Evolutionary conservation across 2,113 vertebrate genomes (phyloP).

Genomic region (Channa argus): DNA sequence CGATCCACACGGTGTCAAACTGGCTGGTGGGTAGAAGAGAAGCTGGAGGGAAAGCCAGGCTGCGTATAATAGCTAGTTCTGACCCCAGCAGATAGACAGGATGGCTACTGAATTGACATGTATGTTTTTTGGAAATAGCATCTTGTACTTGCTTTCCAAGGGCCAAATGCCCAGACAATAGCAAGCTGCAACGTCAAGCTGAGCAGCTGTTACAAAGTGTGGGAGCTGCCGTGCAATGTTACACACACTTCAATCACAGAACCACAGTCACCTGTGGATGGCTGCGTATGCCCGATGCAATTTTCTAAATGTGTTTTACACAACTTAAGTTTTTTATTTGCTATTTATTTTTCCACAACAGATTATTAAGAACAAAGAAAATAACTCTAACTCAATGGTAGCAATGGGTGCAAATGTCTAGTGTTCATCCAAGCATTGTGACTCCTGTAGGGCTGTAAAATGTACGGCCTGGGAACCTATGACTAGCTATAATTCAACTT

Average conservation of each 20-base stretch:
- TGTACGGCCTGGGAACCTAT: conserved; percentile 15
- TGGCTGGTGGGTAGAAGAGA: conserved; percentile 47
- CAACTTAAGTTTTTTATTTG: too few species aligned
- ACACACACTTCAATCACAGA: too few species aligned
- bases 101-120: conserved; percentile 49
- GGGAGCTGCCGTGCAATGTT: too few species aligned
- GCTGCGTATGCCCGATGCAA: too few species aligned
- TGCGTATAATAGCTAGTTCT: conserved; percentile 55
- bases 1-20: conserved; percentile 19
- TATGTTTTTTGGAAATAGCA: conserved; percentile 19
- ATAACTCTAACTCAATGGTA: conserved; percentile 31
- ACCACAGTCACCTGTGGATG: too few species aligned
- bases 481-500: conserved; percentile 49
- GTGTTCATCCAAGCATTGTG: conserved; percentile 39
- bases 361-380: conserved; percentile 28
- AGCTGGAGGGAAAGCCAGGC: conserved; percentile 23
- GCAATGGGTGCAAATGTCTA: conserved; percentile 28
- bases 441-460: too few species aligned
- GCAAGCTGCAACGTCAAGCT: neutral
- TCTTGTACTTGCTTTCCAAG: conserved; percentile 22
- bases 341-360: too few species aligned
- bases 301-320: too few species aligned
- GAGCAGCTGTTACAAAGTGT: neutral
- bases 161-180: conserved; percentile 26
- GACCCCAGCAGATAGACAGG: conserved; percentile 59